These are phyloP conservation scores for Vanessa atalanta DNA, from an alignment of 1,140 invertebrate genomes.

Conservation along the genomic window DNA sequence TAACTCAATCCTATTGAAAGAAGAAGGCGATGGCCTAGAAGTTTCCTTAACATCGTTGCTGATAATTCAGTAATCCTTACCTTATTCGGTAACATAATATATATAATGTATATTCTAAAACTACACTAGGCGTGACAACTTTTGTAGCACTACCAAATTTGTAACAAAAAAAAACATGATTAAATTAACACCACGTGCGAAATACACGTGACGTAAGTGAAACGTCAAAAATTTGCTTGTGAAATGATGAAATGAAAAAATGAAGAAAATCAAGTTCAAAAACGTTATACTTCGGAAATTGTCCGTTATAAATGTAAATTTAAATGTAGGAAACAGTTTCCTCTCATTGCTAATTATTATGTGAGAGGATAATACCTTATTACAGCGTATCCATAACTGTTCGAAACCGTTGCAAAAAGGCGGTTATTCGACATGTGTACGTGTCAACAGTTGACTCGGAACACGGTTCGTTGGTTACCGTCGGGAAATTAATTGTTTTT, in stretches of 20 bases:
- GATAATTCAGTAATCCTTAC: conserved; percentile 1
- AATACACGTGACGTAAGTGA: too few relatives aligned
- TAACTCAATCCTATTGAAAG: background rate
- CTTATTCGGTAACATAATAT: background rate
- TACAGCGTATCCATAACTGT: background rate
- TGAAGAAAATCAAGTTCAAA: too few relatives aligned
- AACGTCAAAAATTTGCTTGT: too few relatives aligned
- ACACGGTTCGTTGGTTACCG: conserved; percentile 9
- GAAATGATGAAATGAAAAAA: too few relatives aligned
- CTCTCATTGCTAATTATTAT: background rate
- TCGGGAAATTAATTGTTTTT: background rate
- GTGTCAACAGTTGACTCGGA: conserved; percentile 5
- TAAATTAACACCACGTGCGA: too few relatives aligned
- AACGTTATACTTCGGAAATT: too few relatives aligned
- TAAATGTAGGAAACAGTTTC: background rate
- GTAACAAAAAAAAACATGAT: too few relatives aligned
- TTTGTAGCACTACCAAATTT: too few relatives aligned
- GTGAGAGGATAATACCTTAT: too few relatives aligned
- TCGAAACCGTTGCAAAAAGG: conserved; percentile 16
- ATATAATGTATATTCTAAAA: background rate
- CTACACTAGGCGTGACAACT: too few relatives aligned
- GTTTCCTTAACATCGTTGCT: background rate
- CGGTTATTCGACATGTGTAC: conserved; percentile 19
- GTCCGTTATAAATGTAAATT: background rate
- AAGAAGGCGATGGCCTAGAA: background rate